Conservation (phyloP, 2,113 vertebrate species). For the Malurus elegans region DNA sequence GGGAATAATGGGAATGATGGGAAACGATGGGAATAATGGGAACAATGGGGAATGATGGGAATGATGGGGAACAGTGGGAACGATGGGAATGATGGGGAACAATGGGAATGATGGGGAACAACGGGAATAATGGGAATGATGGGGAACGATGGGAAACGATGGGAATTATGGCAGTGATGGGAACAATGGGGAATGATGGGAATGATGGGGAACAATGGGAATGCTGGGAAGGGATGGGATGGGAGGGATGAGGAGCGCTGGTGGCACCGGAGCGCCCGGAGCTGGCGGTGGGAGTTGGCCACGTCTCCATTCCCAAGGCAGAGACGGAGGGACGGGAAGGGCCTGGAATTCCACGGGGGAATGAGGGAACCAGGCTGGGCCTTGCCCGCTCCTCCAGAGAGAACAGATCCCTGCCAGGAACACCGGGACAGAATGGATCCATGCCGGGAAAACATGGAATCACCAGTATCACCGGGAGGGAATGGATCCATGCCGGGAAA, state of each 20-base stretch:
- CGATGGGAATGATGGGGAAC: too few relatives aligned
- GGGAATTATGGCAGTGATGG: background rate
- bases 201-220: too few relatives aligned
- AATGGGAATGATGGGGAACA: too few relatives aligned
- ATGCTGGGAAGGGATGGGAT: background rate
- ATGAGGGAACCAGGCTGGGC: background rate
- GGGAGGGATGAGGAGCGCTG: background rate
- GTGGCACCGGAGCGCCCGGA: background rate
- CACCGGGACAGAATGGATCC: background rate
- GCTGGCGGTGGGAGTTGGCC: background rate
- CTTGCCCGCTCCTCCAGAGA: fast-evolving
- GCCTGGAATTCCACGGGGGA: background rate
- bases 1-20: too few relatives aligned
- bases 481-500: background rate
- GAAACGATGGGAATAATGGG: too few relatives aligned
- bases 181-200: background rate
- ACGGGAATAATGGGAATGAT: too few relatives aligned
- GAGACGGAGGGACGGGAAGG: background rate
- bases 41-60: too few relatives aligned
- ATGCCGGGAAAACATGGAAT: background rate
- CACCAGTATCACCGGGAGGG: background rate
- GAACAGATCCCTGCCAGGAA: background rate
- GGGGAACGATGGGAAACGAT: too few relatives aligned
- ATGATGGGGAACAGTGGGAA: too few relatives aligned
- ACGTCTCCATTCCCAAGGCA: background rate